Evolutionary conservation across 2,113 vertebrate genomes (phyloP).

Genomic region (Zosterops japonicus): DNA sequence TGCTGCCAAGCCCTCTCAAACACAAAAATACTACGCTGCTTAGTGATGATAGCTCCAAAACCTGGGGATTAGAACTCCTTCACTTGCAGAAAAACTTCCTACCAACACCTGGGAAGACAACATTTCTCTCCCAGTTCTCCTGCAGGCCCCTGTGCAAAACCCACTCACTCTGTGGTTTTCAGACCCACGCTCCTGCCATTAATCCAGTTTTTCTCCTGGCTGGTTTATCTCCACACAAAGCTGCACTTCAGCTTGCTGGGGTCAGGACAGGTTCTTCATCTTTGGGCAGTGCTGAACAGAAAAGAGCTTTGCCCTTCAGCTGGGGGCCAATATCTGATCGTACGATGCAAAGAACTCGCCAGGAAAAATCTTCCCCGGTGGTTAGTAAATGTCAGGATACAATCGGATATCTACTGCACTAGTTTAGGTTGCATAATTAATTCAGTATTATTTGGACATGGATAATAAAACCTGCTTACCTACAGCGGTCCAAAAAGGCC

Average conservation of each 20-base stretch:
- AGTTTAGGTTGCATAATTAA: constrained; percentile 12
- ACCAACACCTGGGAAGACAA: background rate
- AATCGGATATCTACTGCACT: background rate
- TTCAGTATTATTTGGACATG: constrained; percentile 1
- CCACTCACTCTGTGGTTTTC: rapidly evolving
- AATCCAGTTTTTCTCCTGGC: background rate
- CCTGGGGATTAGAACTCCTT: background rate
- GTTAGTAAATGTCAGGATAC: background rate
- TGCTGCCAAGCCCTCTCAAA: background rate
- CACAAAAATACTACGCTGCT: background rate
- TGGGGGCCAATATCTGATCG: background rate
- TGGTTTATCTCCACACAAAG: background rate
- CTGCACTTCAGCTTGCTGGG: background rate
- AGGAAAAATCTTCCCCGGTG: background rate
- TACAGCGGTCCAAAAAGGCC: constrained; percentile 27
- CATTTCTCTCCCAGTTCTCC: background rate
- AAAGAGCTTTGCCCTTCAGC: background rate
- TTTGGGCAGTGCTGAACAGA: background rate
- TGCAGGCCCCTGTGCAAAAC: background rate
- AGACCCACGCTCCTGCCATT: background rate
- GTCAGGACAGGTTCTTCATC: background rate
- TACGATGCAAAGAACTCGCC: rapidly evolving
- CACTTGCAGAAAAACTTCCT: background rate
- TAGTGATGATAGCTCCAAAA: background rate
- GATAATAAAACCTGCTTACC: constrained; percentile 34